A percentile compares a stretch with the other conserved stretches of the same genome.
Evolutionary conservation across 1,140 invertebrate species (phyloP).

Genomic region (Bombus impatiens): DNA sequence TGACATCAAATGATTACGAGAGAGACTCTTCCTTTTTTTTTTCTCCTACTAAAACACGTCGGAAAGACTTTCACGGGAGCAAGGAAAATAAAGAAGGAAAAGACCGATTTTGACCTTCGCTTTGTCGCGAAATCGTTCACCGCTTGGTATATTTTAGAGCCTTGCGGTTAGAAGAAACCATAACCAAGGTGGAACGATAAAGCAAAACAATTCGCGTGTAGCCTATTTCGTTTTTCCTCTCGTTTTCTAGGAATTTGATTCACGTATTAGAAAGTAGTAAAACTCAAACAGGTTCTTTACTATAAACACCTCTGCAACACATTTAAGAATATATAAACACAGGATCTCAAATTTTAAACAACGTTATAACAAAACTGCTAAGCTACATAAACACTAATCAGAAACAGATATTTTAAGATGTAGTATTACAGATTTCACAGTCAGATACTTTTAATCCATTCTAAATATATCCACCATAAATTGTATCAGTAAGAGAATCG

Average conservation of each 20-base stretch:
- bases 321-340: neutral
- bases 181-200: neutral
- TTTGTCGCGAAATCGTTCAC: neutral
- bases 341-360: neutral
- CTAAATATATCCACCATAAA: neutral
- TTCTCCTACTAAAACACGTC: neutral
- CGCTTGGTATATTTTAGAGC: neutral
- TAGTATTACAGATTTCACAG: neutral
- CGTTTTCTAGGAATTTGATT: neutral
- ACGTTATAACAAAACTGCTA: neutral
- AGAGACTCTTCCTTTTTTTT: neutral
- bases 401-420: neutral
- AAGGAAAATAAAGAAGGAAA: neutral
- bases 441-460: neutral
- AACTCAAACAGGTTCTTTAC: neutral
- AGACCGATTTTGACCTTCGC: neutral
- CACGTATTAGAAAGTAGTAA: neutral
- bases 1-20: conserved; percentile 32
- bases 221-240: neutral
- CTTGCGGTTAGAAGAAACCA: neutral
- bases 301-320: neutral
- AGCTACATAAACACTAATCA: neutral
- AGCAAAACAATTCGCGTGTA: neutral
- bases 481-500: neutral
- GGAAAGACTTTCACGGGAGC: neutral